phyloP scores from a whole-genome alignment of 2,797 vertebrate species.

The Callimico goeldii region DNA sequence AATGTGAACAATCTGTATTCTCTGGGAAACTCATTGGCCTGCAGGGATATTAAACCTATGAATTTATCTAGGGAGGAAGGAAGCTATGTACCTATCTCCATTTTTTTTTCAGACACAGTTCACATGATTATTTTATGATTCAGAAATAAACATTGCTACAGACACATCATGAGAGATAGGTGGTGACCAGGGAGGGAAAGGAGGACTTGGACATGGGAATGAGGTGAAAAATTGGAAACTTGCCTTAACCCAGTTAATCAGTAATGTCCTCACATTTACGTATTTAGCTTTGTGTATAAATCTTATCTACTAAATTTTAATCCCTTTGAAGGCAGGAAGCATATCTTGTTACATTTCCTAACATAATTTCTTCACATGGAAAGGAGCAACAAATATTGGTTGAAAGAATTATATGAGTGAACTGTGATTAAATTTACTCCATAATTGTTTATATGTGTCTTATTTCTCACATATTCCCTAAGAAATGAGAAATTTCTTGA shows the following conservation, averaged over 20 bases:
- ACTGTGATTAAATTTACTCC: background rate
- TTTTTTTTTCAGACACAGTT: background rate
- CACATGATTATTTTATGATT: background rate
- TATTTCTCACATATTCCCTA: background rate
- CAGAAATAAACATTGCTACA: constrained; percentile 9
- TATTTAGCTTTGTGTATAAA: background rate
- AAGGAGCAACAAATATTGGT: background rate
- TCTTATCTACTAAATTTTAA: background rate
- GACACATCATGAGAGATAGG: background rate
- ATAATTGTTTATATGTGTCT: background rate
- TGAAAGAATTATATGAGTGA: background rate
- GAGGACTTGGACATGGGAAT: background rate
- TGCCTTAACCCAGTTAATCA: background rate
- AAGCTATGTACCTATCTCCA: background rate
- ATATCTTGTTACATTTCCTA: background rate
- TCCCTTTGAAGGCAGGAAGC: background rate
- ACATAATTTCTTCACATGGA: background rate
- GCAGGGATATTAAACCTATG: background rate
- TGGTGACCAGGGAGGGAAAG: background rate
- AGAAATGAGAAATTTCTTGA: background rate
- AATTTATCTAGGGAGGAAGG: background rate
- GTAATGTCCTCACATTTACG: background rate
- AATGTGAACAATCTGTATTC: background rate
- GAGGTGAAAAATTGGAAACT: background rate
- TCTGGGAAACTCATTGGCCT: background rate